A percentile compares a stretch with the other conserved stretches of the same genome.
These are phyloP conservation scores for Coregonus sp. DNA, from an alignment of 2,797 vertebrate genomes.

Conservation along the genomic window DNA sequence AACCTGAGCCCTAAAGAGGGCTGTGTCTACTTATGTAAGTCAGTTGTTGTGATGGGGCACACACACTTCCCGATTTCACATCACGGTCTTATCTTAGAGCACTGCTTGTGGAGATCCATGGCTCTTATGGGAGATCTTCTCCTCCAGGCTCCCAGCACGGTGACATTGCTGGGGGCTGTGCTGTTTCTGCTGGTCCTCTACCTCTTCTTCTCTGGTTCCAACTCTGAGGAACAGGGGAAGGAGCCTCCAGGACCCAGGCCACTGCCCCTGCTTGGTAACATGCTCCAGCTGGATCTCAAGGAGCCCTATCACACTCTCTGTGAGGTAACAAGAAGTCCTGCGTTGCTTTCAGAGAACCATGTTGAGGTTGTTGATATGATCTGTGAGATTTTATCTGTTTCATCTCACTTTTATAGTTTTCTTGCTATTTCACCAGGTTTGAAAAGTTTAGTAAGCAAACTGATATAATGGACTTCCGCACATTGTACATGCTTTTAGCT, in stretches of 20 bases:
- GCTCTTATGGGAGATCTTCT: conserved; percentile 22
- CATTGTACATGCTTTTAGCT: too few relatives aligned
- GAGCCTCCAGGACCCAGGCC: conserved; percentile 64
- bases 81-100: neutral
- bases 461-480: too few relatives aligned
- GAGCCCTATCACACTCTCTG: conserved; percentile 49
- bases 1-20: too few relatives aligned
- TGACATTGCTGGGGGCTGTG: conserved; percentile 27
- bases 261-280: conserved; percentile 68
- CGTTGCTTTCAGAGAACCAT: too few relatives aligned
- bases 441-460: too few relatives aligned
- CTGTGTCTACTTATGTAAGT: too few relatives aligned
- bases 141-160: conserved; percentile 3
- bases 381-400: too few relatives aligned
- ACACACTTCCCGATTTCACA: too few relatives aligned
- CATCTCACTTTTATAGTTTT: too few relatives aligned
- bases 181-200: conserved; percentile 27
- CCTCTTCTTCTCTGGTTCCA: conserved; percentile 18
- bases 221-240: neutral
- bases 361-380: too few relatives aligned
- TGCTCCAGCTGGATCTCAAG: conserved; percentile 65
- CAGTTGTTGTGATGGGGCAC: too few relatives aligned
- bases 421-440: too few relatives aligned
- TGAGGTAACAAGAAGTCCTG: conserved; percentile 32
- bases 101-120: conserved; percentile 20